Conservation (phyloP, 1,140 invertebrate species). For the Platyura marginata region DNA sequence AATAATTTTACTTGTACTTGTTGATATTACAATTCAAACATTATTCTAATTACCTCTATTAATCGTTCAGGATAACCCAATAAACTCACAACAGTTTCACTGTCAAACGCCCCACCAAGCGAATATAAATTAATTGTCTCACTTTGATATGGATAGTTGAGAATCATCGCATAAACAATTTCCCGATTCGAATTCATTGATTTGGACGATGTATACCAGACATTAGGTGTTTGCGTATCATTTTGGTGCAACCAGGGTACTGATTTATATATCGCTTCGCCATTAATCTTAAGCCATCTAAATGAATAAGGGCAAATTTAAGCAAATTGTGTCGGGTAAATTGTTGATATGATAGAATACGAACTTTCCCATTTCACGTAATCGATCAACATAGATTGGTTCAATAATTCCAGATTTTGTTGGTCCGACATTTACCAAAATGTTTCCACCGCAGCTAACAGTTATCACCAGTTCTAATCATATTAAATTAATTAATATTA, state of each 20-base stretch:
- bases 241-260: background rate
- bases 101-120: background rate
- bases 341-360: background rate
- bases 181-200: background rate
- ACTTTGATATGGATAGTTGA: background rate
- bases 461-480: slow-evolving; percentile 50
- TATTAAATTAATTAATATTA: background rate
- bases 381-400: slow-evolving; percentile 78
- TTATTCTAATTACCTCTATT: no score
- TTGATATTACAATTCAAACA: background rate
- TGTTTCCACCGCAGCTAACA: slow-evolving; percentile 77
- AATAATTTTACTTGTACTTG: background rate
- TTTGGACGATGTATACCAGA: background rate
- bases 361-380: slow-evolving; percentile 40
- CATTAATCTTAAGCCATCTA: slow-evolving; percentile 9
- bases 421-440: slow-evolving; percentile 80
- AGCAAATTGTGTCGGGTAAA: background rate
- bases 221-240: background rate
- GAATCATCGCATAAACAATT: background rate
- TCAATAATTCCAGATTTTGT: slow-evolving; percentile 73
- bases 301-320: background rate
- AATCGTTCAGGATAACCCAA: background rate
- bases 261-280: background rate
- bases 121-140: background rate
- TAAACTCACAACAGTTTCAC: background rate